Percentiles rank a stretch among this genome's conserved stretches.
phyloP scores from a whole-genome alignment of 2,113 vertebrate species.

The Dermatemys mawii region DNA sequence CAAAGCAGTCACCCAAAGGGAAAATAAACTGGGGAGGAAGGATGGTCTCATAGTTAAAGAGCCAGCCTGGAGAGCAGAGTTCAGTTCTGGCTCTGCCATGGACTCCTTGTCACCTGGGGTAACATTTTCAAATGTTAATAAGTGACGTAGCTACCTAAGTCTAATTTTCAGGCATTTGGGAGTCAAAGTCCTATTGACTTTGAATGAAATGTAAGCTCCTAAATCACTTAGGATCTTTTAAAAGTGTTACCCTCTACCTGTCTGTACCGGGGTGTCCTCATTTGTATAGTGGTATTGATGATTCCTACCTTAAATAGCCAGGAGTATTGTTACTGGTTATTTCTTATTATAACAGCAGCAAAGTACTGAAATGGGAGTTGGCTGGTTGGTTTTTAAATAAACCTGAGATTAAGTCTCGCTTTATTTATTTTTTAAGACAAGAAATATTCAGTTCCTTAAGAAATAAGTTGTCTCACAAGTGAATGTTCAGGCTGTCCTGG shows the following conservation, averaged over 20 bases:
- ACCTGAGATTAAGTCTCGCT: not conserved
- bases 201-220: not conserved
- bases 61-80: not conserved
- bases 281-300: not conserved
- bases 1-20: not conserved
- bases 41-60: not conserved
- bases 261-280: not conserved
- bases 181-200: not conserved
- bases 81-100: not conserved
- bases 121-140: not conserved
- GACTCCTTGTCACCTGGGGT: not conserved
- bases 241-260: not conserved
- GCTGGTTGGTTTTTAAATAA: not conserved
- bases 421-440: not conserved
- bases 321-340: accelerated
- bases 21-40: not conserved
- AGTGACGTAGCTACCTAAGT: not conserved
- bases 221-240: not conserved
- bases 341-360: not conserved
- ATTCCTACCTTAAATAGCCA: not conserved
- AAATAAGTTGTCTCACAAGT: not conserved
- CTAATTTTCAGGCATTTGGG: not conserved
- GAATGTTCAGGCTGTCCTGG: not conserved
- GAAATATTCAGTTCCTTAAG: not conserved
- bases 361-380: not conserved